Evolutionary conservation across 92 coral and sea anemone genomes (phyloP).

Genomic region (Pocillopora meandrina): DNA sequence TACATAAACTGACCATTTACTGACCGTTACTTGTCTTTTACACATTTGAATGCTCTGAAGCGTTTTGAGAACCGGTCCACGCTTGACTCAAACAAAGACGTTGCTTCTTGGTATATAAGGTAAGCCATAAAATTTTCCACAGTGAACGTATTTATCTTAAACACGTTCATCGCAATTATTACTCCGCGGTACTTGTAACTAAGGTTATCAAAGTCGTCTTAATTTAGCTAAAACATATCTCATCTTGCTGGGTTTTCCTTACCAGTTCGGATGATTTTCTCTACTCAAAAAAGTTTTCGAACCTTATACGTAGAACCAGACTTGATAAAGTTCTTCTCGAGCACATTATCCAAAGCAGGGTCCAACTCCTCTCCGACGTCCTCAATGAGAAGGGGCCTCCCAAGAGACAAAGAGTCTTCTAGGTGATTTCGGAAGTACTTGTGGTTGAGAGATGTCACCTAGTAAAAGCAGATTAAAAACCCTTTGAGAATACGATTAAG

Average conservation of each 20-base stretch:
- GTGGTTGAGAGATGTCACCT: slow-evolving; percentile 90
- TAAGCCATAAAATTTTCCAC: no score
- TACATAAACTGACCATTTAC: background rate
- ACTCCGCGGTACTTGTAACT: no score
- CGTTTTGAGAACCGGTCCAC: background rate
- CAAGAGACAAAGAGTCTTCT: slow-evolving; percentile 82
- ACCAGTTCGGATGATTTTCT: background rate
- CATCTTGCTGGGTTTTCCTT: background rate
- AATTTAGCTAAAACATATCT: no score
- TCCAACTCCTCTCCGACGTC: slow-evolving; percentile 94
- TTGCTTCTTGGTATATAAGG: no score
- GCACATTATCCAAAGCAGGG: slow-evolving; percentile 87
- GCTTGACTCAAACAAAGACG: no score
- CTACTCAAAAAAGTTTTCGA: background rate
- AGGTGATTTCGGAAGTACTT: slow-evolving; percentile 90
- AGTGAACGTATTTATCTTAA: no score
- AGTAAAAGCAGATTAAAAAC: background rate
- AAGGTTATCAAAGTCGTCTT: no score
- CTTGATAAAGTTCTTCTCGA: slow-evolving; percentile 89
- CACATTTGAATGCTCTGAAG: background rate
- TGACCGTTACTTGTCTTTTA: background rate
- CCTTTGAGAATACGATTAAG: background rate
- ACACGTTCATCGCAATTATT: no score
- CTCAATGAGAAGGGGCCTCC: slow-evolving; percentile 84
- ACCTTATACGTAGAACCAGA: slow-evolving; percentile 91